Evolutionary conservation across 2,888 invertebrate genomes (phyloP), one percentile per base, ranked within the genome.

Genomic region (Mythimna ferrago): DNA sequence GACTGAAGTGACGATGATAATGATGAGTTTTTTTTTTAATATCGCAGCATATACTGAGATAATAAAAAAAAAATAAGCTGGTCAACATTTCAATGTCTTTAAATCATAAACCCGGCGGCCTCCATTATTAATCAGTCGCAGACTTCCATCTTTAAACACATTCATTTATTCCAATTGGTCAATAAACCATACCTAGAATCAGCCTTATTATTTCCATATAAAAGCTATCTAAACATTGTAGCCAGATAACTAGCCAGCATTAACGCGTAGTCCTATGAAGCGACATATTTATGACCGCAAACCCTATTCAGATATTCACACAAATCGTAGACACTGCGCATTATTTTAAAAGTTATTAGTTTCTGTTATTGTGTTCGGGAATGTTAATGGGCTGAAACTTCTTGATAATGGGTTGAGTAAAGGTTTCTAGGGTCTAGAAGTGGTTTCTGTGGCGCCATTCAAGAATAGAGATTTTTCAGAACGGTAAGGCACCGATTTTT

Each of bases 301-400:
- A 38, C n/a, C 35, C 61, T 62, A 82, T 83, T 75, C 75, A 73
- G 63, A 68, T 73, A 83, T 79, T 66, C 83, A 70, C 76, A 83
- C 83, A 83, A 80, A 82, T 83, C 58, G 10, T 35, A 26, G 60
- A 21, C 58, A 35, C 57, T 56, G 35, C 58, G 21, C 44, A 80
- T 80, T 80, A 83, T 80, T 71, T 71, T 77, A 56, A 69, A 80
- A 83, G 69, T 77, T 81, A 83, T 81, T 74, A 65, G 71, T 48
- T 62, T 65, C 51, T 65, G n/a, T 78, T 57, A 69, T 75, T 75
- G 57, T 75, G 38, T 65, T 0, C 21, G 26, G 58, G 61, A 58
- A 67, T 72, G 58, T 57, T 48, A 61, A 60, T 66, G 48, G 58
- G 44, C 51, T 66, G 21, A 62, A 56, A 54, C 48, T 62, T 63